These are phyloP conservation scores for Druon quercuslanigerum DNA, from an alignment of 1,140 invertebrate species.

Conservation along the genomic window DNA sequence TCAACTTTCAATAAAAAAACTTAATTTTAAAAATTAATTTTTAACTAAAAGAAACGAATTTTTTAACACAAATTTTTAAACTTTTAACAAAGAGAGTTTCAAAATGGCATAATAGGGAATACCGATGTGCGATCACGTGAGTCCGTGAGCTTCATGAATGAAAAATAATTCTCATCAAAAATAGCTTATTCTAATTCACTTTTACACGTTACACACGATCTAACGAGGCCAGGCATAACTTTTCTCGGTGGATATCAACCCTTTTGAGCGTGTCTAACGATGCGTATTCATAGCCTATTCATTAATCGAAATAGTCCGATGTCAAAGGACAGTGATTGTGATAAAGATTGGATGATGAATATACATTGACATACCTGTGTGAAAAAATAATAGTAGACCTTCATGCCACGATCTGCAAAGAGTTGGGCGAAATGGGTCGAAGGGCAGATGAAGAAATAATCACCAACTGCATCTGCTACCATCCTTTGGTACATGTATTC, in stretches of 20 bases:
- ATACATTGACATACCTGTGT: slow-evolving; percentile 84
- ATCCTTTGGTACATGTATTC: slow-evolving; percentile 88
- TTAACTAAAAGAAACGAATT: no score
- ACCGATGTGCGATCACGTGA: background rate
- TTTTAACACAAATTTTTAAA: no score
- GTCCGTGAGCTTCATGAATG: background rate
- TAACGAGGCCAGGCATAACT: background rate
- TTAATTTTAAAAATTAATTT: no score
- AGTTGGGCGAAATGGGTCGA: slow-evolving; percentile 92
- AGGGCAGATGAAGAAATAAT: slow-evolving; percentile 96
- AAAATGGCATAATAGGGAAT: background rate
- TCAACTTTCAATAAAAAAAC: no score
- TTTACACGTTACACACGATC: background rate
- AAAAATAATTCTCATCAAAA: background rate
- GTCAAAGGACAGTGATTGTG: background rate
- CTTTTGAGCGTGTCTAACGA: slow-evolving; percentile 1
- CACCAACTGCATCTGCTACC: slow-evolving; percentile 91
- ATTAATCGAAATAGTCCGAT: background rate
- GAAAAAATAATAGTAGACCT: slow-evolving; percentile 95
- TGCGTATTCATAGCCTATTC: background rate
- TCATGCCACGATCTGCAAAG: slow-evolving; percentile 86
- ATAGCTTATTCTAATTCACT: background rate
- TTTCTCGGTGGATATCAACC: background rate
- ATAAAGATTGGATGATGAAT: background rate
- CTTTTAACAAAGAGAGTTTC: no score